Base-by-base conservation (phyloP, 2,113 vertebrate species). In the Xiphophorus couchianus region DNA sequence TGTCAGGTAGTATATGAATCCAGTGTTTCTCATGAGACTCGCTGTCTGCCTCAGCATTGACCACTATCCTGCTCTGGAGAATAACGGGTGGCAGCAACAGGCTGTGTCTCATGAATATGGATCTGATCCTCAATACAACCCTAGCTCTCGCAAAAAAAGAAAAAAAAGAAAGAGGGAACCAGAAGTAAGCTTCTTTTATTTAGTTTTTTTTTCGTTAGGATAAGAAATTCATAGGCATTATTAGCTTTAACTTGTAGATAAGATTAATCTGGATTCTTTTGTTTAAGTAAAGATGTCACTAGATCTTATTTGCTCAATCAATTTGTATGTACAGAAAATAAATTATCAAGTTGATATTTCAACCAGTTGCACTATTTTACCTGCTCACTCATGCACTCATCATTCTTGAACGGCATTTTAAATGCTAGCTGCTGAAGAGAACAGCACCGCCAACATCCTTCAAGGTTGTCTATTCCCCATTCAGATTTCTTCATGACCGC, bases 41-140 rank as follows among this genome's bases (percentile, higher is more conserved):
- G 15, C 77, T 80, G 85, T 89, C 88, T 84, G 86, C 78, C 68
- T 71, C 74, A 25, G 73, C 83, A 82, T 73, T 81, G 83, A 88
- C 61, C 80, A 63, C 14, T 54, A 66, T 71, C 69, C 67, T 44
- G 68, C 77, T 83, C 73, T 69, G 35, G 83, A 86, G 83, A 86
- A 74, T 54, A n/a, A 62, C 68, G 42, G 71, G 65, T 79, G 72
- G 67, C 62, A 54, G 51, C 22, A 54, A 22, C 48, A 58, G 51
- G 51, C 66, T 30, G 5, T 39, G 62, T 69, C 77, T 91, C 76
- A 80, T 86, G 83, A 82, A 87, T 89, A 92, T 88, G 86, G 84
- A 91, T 89, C 77, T 62, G 62, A 71, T 76, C 69, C 82, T 66
- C 9, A 60, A 22, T 78, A 67, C 71, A 66, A 60, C 19, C 60